These are phyloP conservation scores for Uria aalge DNA, from an alignment of 2,113 vertebrate genomes.

Conservation along the genomic window DNA sequence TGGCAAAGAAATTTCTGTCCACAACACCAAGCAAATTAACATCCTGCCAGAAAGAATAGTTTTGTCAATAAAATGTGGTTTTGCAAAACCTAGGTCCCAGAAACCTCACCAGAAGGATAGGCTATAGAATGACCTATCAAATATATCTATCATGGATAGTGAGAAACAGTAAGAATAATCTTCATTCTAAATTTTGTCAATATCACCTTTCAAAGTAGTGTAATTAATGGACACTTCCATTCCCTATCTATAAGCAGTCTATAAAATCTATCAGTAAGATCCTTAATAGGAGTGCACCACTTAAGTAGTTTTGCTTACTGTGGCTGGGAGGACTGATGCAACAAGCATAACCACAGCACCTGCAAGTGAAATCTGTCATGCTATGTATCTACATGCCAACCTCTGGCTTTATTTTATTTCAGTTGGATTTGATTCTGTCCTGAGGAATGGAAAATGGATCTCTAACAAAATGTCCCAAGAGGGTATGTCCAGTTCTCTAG, in stretches of 20 bases:
- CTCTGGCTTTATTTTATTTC: neutral
- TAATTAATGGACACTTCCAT: neutral
- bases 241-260: neutral
- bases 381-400: neutral
- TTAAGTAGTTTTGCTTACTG: neutral
- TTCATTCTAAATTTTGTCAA: neutral
- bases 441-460: neutral
- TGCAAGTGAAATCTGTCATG: neutral
- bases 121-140: neutral
- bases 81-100: neutral
- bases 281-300: neutral
- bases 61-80: neutral
- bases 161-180: neutral
- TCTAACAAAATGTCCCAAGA: neutral
- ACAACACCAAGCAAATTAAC: neutral
- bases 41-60: neutral
- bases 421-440: neutral
- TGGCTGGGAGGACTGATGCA: neutral
- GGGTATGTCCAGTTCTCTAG: neutral
- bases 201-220: neutral
- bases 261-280: neutral
- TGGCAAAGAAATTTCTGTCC: neutral
- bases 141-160: neutral
- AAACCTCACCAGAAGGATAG: neutral
- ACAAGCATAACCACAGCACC: neutral